These are phyloP conservation scores for Cephus runcator DNA, from an alignment of 2,888 invertebrate genomes.

Conservation along the genomic window DNA sequence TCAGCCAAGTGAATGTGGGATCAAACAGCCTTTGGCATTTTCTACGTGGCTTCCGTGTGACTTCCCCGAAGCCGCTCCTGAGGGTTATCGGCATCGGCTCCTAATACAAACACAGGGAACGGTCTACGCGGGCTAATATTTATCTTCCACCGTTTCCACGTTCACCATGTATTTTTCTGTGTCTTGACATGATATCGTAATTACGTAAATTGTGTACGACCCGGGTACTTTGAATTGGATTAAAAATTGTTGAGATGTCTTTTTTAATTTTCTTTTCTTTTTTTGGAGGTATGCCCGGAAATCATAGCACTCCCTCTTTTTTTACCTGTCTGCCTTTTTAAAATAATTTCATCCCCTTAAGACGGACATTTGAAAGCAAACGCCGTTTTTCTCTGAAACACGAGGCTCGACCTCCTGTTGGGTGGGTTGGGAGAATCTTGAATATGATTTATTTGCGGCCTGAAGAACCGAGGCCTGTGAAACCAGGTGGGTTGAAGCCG, in stretches of 20 bases:
- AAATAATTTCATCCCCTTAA: not conserved
- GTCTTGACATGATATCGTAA: not conserved
- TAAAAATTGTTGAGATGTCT: not conserved
- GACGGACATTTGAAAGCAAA: not conserved
- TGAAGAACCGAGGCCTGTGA: not conserved
- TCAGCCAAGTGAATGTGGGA: not conserved
- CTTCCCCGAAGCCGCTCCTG: not conserved
- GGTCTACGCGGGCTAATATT: not conserved
- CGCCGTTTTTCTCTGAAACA: not conserved
- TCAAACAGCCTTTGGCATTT: not conserved
- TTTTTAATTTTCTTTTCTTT: not conserved
- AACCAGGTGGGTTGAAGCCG: slow-evolving; percentile 1
- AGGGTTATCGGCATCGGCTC: not conserved
- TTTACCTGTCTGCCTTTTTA: not conserved
- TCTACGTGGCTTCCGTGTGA: not conserved
- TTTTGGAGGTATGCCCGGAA: not conserved
- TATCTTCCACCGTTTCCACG: not conserved
- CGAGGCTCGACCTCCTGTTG: not conserved
- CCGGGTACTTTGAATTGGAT: no score
- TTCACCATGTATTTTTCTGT: not conserved
- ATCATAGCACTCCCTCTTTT: not conserved
- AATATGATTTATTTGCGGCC: not conserved
- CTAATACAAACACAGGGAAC: not conserved
- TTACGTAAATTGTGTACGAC: not conserved
- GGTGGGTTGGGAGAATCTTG: slow-evolving; percentile 33